phyloP scores from a whole-genome alignment of 1,140 invertebrate genomes.

The Andrena cerasifolii region DNA sequence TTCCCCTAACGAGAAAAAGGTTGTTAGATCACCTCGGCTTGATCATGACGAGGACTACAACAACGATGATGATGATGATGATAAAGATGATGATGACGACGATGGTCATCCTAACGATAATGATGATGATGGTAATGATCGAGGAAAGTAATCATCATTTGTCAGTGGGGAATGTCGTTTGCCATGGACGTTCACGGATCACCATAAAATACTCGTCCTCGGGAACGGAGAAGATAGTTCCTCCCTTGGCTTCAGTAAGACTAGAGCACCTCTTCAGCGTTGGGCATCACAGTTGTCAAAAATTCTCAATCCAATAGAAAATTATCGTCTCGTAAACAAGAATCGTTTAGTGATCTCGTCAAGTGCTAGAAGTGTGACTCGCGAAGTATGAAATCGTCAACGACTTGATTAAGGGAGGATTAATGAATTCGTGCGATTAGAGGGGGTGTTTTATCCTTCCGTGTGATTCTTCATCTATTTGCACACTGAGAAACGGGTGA shows the following conservation, averaged over 20 bases:
- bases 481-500: constrained; percentile 30
- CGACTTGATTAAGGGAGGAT: background rate
- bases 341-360: background rate
- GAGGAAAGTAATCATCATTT: constrained; percentile 72
- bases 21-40: constrained; percentile 14
- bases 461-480: background rate
- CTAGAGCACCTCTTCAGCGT: constrained; percentile 17
- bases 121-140: constrained; percentile 57
- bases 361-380: constrained; percentile 16
- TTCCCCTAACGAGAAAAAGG: background rate
- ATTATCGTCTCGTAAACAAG: no score
- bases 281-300: background rate
- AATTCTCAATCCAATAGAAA: background rate
- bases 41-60: constrained; percentile 41
- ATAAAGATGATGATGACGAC: constrained; percentile 46
- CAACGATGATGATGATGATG: constrained; percentile 49
- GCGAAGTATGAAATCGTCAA: background rate
- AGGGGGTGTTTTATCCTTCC: no score
- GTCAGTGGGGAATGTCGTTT: constrained; percentile 64
- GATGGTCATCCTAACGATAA: constrained; percentile 45
- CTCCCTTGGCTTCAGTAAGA: constrained; percentile 31
- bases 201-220: constrained; percentile 44
- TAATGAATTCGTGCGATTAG: background rate
- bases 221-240: constrained; percentile 45
- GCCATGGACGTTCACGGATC: constrained; percentile 57